These are phyloP conservation scores for Blennius ocellaris DNA, from an alignment of 2,113 vertebrate genomes.

Conservation along the genomic window DNA sequence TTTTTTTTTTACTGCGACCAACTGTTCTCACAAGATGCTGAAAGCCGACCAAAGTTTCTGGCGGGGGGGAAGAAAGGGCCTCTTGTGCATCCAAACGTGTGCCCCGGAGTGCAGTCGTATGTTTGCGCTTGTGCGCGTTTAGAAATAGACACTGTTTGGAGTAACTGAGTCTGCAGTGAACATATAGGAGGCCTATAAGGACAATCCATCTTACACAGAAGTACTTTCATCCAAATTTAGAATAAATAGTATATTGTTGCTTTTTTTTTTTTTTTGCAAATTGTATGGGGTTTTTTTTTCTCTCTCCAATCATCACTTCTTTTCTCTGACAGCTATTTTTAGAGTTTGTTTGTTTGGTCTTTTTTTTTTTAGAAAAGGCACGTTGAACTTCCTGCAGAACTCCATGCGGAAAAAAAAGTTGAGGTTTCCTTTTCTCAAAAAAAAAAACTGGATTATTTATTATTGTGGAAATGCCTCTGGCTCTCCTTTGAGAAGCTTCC, in stretches of 20 bases:
- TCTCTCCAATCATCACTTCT: conserved; percentile 30
- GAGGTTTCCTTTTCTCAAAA: conserved; percentile 7
- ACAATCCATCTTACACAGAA: no score
- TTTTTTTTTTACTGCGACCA: neutral
- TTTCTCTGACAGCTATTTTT: neutral
- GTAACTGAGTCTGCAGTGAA: no score
- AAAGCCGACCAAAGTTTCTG: neutral
- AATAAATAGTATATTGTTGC: no score
- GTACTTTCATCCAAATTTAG: no score
- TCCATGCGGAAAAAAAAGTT: conserved; percentile 13
- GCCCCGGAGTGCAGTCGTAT: neutral
- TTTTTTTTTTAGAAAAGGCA: neutral
- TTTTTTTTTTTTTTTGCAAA: no score
- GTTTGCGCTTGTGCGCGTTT: neutral
- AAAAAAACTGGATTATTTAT: conserved; percentile 64
- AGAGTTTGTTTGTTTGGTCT: no score
- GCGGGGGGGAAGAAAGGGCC: neutral
- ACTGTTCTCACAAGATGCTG: neutral
- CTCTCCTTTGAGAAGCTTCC: conserved; percentile 43
- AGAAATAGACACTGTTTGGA: no score
- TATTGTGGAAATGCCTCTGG: conserved; percentile 71
- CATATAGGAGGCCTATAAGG: no score
- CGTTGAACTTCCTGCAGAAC: conserved; percentile 11
- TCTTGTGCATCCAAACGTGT: neutral
- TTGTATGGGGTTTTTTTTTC: no score